Base-by-base conservation (phyloP, 2,888 invertebrate genomes). In the Amaurobius ferox region DNA sequence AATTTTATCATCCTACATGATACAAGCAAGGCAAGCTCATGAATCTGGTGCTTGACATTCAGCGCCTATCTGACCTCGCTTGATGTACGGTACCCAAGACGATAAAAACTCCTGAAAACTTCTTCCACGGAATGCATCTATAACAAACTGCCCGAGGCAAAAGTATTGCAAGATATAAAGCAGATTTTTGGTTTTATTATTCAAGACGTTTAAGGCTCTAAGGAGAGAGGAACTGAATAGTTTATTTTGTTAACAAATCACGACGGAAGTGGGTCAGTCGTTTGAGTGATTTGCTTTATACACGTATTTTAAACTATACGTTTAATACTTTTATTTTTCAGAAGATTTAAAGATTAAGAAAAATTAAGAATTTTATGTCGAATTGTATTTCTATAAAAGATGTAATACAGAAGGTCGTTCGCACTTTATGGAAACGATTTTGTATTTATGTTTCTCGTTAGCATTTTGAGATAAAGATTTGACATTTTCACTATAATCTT, bases 11-110 rank as follows among this genome's bases (percentile, higher is more conserved):
- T 72, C 83, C 55, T 28, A 19, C 72, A 55, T 39, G 66, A 77
- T 64, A 67, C 66, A 77, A n/a, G n/a, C n/a, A n/a, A 61, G 23
- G 67, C 64, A 55, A 55, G 48, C 55, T 29, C 29, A 77, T 72
- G 83, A 85, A 77, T 71, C 66, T 64, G 35, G 39, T 40, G 81
- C 81, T 85, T 85, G 72, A 66, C 77, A 85, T 85, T 77, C 77
- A 61, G 48, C 61, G 64, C 66, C 72, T 77, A 77, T 77, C 67
- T 71, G 71, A 29, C 66, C 28, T 77, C 72, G n/a, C 35, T 55
- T 85, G 77, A 85, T 85, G 66, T 72, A 85, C 62, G 48, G 66
- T 44, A 77, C 83, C 83, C 83, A 39, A 7, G 83, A 72, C 71
- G 62, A 85, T 77, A 85, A 85, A 73, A 85, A 77, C 66, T 77